Percentiles rank a stretch among this genome's conserved stretches.
These are phyloP conservation scores for Smithornis capensis DNA, from an alignment of 2,113 vertebrate species.

Conservation along the genomic window DNA sequence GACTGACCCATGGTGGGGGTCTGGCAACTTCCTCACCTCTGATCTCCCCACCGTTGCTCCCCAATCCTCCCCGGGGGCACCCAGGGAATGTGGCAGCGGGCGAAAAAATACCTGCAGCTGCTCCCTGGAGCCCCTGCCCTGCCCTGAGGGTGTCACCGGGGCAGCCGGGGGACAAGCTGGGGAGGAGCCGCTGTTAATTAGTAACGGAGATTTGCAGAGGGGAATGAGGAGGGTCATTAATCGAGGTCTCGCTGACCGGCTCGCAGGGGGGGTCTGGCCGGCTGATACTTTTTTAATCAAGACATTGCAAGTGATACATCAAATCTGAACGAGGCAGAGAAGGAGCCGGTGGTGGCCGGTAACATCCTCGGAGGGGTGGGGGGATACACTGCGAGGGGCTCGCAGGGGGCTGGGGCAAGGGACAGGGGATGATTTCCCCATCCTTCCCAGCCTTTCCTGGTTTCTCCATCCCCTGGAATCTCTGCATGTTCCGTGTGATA, in stretches of 20 bases:
- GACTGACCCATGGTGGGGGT: fast-evolving
- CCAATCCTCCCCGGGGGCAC: fast-evolving
- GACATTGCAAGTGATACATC: neutral
- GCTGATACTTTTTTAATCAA: neutral
- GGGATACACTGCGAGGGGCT: neutral
- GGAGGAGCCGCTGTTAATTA: neutral
- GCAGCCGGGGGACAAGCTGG: neutral
- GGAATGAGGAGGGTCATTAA: neutral
- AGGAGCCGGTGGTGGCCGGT: fast-evolving
- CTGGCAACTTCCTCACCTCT: fast-evolving
- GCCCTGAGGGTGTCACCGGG: neutral
- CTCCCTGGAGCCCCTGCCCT: neutral
- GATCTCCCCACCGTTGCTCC: neutral
- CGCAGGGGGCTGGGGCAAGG: neutral
- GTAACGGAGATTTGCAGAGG: neutral
- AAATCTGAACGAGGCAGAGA: neutral
- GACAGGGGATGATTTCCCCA: neutral
- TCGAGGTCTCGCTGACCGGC: neutral
- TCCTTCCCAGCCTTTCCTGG: neutral
- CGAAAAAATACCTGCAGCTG: neutral
- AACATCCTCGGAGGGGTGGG: fast-evolving
- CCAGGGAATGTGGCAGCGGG: neutral
- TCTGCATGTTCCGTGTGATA: fast-evolving
- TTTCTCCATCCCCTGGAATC: neutral
- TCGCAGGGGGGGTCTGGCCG: neutral